Conservation (phyloP, 2,113 vertebrate genomes). For the Paramormyrops kingsleyae region DNA sequence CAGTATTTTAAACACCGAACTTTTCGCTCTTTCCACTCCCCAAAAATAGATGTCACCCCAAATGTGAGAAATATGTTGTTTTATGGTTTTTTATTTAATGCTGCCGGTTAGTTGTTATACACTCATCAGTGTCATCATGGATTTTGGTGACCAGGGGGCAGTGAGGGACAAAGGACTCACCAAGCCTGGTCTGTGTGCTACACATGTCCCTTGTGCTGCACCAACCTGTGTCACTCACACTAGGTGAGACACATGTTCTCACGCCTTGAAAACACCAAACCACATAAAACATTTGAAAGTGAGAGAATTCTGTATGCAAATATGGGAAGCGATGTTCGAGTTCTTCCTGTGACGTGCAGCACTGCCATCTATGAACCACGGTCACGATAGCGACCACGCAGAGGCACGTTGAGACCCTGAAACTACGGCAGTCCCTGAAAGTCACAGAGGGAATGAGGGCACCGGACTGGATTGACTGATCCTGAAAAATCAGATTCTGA, state of each 20-base stretch:
- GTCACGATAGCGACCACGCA: background rate
- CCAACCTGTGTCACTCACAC: background rate
- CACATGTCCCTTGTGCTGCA: background rate
- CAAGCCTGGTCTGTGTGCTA: background rate
- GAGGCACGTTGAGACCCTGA: background rate
- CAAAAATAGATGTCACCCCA: too few species aligned
- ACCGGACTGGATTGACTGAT: background rate
- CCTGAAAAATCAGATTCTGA: background rate
- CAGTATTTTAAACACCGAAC: too few species aligned
- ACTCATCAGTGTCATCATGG: background rate
- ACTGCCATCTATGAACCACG: background rate
- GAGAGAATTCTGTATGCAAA: background rate
- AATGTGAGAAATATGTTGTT: too few species aligned
- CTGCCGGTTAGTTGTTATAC: background rate
- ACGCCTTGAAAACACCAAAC: background rate
- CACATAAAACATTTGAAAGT: background rate
- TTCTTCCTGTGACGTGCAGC: background rate
- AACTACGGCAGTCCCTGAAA: background rate
- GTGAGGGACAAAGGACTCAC: background rate
- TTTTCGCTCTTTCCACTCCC: too few species aligned
- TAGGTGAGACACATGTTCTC: background rate
- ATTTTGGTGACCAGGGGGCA: background rate
- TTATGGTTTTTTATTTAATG: too few species aligned
- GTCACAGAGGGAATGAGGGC: background rate
- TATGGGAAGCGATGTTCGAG: background rate